A percentile compares a stretch with the other conserved stretches of the same genome.
Evolutionary conservation across 1,140 invertebrate genomes (phyloP).

Genomic region (Chrysomallon squamiferum): DNA sequence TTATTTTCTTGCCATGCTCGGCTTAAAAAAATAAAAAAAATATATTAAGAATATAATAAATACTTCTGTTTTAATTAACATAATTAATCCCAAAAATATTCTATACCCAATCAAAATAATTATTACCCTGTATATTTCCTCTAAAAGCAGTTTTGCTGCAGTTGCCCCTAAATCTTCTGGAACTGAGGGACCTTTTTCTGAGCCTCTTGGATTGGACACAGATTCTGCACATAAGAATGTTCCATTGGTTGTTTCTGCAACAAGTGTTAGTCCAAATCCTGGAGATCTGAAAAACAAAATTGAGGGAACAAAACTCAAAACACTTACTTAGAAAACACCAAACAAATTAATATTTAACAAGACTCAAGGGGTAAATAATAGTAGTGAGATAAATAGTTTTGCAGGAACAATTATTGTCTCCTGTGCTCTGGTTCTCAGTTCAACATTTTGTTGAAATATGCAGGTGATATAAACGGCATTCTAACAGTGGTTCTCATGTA

Average conservation of each 20-base stretch:
- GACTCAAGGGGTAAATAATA: background rate
- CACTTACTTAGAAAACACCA: background rate
- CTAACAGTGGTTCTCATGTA: too few relatives aligned
- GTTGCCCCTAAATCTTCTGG: conserved; percentile 92
- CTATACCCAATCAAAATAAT: too few relatives aligned
- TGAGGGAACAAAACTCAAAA: too few relatives aligned
- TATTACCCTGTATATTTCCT: conserved; percentile 83
- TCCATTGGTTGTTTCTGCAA: conserved; percentile 91
- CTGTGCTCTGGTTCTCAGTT: too few relatives aligned
- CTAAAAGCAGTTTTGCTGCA: conserved; percentile 80
- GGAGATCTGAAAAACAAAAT: conserved; percentile 66
- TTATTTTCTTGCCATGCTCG: too few relatives aligned
- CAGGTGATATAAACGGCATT: too few relatives aligned
- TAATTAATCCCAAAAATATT: too few relatives aligned
- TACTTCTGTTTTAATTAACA: too few relatives aligned
- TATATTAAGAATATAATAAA: too few relatives aligned
- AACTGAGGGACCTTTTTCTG: conserved; percentile 63
- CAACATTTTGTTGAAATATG: too few relatives aligned
- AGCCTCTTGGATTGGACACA: conserved; percentile 64
- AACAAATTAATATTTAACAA: too few relatives aligned
- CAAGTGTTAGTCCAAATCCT: conserved; percentile 88
- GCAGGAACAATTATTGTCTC: background rate
- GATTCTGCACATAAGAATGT: conserved; percentile 72
- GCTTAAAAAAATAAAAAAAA: too few relatives aligned
- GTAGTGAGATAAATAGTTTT: background rate